Evolutionary conservation across 2,888 invertebrate genomes (phyloP), one percentile per base, ranked within the genome.

Genomic region (Cephalotes varians): DNA sequence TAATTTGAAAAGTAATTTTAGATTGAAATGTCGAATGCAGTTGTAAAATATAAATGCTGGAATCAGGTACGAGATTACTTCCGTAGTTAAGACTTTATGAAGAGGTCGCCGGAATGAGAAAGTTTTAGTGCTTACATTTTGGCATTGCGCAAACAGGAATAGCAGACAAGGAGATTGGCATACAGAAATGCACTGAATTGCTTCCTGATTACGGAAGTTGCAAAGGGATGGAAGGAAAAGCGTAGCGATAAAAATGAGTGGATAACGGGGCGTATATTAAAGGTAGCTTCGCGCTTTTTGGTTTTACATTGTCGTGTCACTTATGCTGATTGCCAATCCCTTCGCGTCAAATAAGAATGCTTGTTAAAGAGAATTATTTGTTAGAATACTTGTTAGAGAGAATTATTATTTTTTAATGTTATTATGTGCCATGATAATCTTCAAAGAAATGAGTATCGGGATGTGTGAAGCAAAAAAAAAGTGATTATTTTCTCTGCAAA

Each of bases 81-180:
- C 51, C n/a, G 21, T 71, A 79, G 69, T 71, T 56, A 71, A 79
- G 56, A 79, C 54, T 79, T 71, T 79, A 69, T 56, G 31, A 76
- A 47, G 67, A 76, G 51, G 44, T 34, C 54, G 71, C 4, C 15
- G 71, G 49, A 71, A 79, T 79, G 77, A 71, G 44, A 56, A 79
- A 69, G 71, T 71, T 79, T 69, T 56, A 71, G 54, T 44, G 56
- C 21, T 79, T 79, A 79, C 18, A 79, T 79, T 71, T 79, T 79
- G 56, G 56, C 77, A 37, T 67, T 67, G 25, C 49, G 76, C 49
- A 71, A 79, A 71, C 34, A 44, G 54, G 56, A 56, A 71, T 54
- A 77, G 54, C 34, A 31, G 54, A 28, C 49, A 44, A 37, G 71
- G 71, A 71, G 77, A 79, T 71, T 77, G 77, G 56, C 77, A 44